Conservation (phyloP, 2,888 invertebrate species). For the Diaprepes abbreviatus region DNA sequence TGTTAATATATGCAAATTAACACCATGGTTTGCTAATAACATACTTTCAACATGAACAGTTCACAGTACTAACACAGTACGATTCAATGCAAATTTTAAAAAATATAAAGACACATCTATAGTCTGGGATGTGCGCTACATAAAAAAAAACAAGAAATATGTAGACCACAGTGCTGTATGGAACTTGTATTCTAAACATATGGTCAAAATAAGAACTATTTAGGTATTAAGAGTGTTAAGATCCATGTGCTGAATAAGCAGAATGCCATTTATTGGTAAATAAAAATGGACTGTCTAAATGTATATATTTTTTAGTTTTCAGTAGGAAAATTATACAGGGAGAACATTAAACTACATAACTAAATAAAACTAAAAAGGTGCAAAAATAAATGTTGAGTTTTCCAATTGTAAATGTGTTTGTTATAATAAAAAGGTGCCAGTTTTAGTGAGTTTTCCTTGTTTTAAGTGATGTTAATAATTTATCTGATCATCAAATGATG, state of each 20-base stretch:
- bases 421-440: too few relatives aligned
- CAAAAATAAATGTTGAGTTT: background rate
- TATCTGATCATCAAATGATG: too few relatives aligned
- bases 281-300: background rate
- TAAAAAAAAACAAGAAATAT: background rate
- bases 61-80: constrained; percentile 16
- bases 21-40: constrained; percentile 29
- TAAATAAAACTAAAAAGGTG: background rate
- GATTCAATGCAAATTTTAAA: constrained; percentile 35
- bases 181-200: background rate
- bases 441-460: too few relatives aligned
- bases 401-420: background rate
- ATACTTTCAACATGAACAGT: constrained; percentile 24
- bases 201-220: background rate
- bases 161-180: background rate
- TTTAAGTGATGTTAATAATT: too few relatives aligned
- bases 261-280: background rate
- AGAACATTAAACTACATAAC: background rate
- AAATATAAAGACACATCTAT: constrained; percentile 10
- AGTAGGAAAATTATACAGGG: background rate
- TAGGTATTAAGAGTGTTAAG: background rate
- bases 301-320: too few relatives aligned
- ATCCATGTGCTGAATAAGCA: background rate
- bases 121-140: constrained; percentile 2
- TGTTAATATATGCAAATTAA: constrained; percentile 45